Evolutionary conservation across 1,140 invertebrate species (phyloP), one percentile per base, ranked within the genome.

Genomic region (Pseudomyrmex pallidus): DNA sequence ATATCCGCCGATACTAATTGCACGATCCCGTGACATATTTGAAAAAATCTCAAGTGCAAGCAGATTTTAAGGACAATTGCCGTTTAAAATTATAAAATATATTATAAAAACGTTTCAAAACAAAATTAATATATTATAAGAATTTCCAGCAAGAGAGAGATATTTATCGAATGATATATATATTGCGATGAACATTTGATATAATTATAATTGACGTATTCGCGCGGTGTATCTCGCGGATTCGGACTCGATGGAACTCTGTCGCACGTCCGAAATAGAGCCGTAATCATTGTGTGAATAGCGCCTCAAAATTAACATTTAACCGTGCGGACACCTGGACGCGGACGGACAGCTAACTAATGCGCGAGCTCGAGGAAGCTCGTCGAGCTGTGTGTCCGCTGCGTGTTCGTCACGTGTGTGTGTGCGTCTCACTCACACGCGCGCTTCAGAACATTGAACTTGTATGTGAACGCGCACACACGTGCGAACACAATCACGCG

Each of bases 251-350:
- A 66, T 66, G 35, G 15, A 63, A 83, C 48, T n/a, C 48, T n/a
- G 48, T 64, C 61, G 59, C 57, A 10, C 50, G 15, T 0, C 17
- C 84, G 83, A 88, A 91, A 90, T 89, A 90, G 87, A 92, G 90
- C 85, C 85, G 82, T 89, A 59, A 46, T 54, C 20, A n/a, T n/a
- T n/a, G n/a, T n/a, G 5, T 50, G 56, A 83, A 50, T 64, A 70
- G 62, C 52, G 10, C 46, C 76, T 88, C 86, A 84, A 90, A 91
- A 92, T 92, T 92, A 92, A 92, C 91, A 92, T 92, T 92, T 90
- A 91, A 89, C 90, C 22, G 86, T 67, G 84, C 78, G 84, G 80
- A 87, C 90, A 90, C 85, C 77, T 88, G 87, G 83, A 85, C 74
- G 70, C 83, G 85, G 59, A 85, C 72, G 68, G 85, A 87, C 87